A percentile compares a stretch with the other conserved stretches of the same genome.
phyloP scores from a whole-genome alignment of 2,113 vertebrate genomes.

The Arvicanthis niloticus region DNA sequence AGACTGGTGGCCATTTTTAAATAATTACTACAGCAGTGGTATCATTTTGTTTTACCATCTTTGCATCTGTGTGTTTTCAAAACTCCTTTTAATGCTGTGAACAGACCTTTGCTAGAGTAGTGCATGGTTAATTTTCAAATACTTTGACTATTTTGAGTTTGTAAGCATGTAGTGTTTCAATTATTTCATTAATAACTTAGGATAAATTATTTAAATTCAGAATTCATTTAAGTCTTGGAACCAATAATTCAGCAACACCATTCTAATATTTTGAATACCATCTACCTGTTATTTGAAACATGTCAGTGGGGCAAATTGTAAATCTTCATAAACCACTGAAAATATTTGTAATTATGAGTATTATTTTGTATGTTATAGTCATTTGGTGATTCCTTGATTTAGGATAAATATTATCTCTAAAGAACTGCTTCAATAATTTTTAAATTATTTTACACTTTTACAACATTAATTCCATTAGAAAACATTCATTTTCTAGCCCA shows the following conservation, averaged over 20 bases:
- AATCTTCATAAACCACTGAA: neutral
- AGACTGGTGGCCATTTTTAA: no score
- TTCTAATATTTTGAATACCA: no score
- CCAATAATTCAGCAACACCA: no score
- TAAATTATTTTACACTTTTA: neutral
- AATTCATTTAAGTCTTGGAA: neutral
- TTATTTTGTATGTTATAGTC: conserved; percentile 33
- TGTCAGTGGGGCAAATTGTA: neutral
- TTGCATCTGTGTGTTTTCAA: neutral
- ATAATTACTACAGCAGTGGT: no score
- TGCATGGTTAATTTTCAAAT: neutral
- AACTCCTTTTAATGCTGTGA: neutral
- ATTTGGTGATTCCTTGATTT: neutral
- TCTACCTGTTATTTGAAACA: no score
- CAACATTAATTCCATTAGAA: neutral
- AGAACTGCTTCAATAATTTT: neutral
- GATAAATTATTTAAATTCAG: neutral
- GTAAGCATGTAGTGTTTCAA: neutral
- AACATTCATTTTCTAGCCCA: no score
- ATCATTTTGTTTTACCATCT: neutral
- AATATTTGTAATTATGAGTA: neutral
- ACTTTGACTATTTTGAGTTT: neutral
- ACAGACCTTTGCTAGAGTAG: neutral
- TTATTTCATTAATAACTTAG: conserved; percentile 12
- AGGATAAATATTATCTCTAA: neutral